These are phyloP conservation scores for Lamprologus sp. DNA, from an alignment of 2,113 vertebrate species.

Conservation along the genomic window DNA sequence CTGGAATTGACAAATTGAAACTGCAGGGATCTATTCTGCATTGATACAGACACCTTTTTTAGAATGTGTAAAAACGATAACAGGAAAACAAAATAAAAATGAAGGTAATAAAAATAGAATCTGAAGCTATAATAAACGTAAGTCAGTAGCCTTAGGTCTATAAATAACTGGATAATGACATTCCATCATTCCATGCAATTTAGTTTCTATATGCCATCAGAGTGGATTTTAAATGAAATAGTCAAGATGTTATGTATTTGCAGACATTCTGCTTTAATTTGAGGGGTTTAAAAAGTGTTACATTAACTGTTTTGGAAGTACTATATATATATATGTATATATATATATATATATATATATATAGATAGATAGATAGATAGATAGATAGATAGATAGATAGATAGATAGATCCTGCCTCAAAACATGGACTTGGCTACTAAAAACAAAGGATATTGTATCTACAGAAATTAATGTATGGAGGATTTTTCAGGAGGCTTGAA, in stretches of 20 bases:
- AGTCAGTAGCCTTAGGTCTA: not conserved
- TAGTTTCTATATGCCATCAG: not conserved
- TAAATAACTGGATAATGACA: not conserved
- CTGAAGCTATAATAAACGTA: not conserved
- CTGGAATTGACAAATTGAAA: not conserved
- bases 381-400: too few species aligned
- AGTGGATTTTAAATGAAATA: not conserved
- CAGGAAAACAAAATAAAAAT: not conserved
- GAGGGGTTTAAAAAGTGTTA: not conserved
- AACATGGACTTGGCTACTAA: not conserved
- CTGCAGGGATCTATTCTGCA: not conserved
- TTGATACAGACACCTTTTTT: not conserved
- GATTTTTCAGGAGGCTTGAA: not conserved
- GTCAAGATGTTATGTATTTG: not conserved
- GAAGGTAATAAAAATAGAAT: not conserved
- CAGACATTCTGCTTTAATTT: not conserved
- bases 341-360: fast-evolving
- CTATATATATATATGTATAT: fast-evolving
- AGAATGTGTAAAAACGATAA: not conserved
- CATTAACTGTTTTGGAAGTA: not conserved
- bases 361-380: too few species aligned
- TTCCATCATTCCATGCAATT: not conserved
- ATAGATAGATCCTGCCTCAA: not conserved
- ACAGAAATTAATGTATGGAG: not conserved
- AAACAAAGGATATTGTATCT: not conserved